These are phyloP conservation scores for Carterocephalus palaemon DNA, from an alignment of 2,888 invertebrate genomes.

Conservation along the genomic window DNA sequence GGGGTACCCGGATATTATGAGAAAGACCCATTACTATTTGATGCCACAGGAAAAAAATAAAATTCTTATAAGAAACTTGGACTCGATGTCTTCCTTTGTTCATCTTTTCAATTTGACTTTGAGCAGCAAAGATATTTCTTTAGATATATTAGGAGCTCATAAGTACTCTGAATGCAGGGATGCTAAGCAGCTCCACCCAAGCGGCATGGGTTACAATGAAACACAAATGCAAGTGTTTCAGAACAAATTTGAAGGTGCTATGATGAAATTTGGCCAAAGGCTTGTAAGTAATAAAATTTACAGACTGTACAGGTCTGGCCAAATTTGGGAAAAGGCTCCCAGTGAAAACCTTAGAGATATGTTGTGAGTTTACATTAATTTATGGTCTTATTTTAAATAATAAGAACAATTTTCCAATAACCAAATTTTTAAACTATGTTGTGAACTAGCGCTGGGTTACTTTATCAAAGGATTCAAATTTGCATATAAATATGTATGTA, in stretches of 20 bases:
- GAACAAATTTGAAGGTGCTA: conserved; percentile 74
- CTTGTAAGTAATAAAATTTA: conserved; percentile 71
- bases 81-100: conserved; percentile 65
- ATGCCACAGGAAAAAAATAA: conserved; percentile 50
- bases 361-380: conserved; percentile 36
- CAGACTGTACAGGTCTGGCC: conserved; percentile 65
- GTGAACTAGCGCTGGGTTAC: too few species aligned
- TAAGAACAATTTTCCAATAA: too few species aligned
- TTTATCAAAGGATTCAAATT: too few species aligned
- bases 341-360: conserved; percentile 63
- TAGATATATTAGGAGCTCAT: conserved; percentile 62
- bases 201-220: conserved; percentile 59
- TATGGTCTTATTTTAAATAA: too few species aligned
- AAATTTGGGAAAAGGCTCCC: conserved; percentile 67
- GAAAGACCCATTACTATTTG: conserved; percentile 65
- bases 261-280: conserved; percentile 69
- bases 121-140: conserved; percentile 47
- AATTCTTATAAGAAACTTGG: conserved; percentile 61
- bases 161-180: conserved; percentile 73
- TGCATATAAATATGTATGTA: too few species aligned
- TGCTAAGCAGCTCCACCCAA: conserved; percentile 51
- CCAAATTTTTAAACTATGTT: too few species aligned
- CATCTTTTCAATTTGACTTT: conserved; percentile 57
- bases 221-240: conserved; percentile 70
- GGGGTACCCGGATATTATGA: conserved; percentile 67